Evolutionary conservation across 2,888 invertebrate species (phyloP), one percentile per base, ranked within the genome.

Genomic region (Macrostomum cliftonense): DNA sequence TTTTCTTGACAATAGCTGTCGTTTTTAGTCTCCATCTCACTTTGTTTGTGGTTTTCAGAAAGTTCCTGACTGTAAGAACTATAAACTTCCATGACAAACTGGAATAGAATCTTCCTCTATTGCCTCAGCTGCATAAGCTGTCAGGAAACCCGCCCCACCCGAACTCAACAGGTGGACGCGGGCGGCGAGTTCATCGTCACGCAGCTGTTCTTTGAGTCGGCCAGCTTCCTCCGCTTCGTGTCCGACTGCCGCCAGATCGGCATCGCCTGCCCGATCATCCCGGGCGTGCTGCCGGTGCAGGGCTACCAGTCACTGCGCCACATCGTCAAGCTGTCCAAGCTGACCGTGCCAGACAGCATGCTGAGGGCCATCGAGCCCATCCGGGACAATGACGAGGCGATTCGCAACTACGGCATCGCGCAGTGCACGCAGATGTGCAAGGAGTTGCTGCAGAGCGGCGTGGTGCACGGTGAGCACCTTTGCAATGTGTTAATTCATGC

Each of bases 131-230:
- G n/a, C 28, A 28, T 9, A 9, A 28, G 28, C 28, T 7, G 28
- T 7, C 28, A 7, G 5, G 28, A 28, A 28, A 7, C 9, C 28
- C 28, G 5, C 28, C 28, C 9, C 28, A 28, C 28, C n/a, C n/a
- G n/a, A n/a, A n/a, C n/a, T n/a, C n/a, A n/a, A 9, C 28, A 28
- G 28, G 28, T 84, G 11, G 76, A 80, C 39, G 77, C 77, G 39
- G 88, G 88, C 1, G 85, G 84, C 0, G 79, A 87, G 65, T 83
- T 84, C 58, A 79, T 89, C 51, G 77, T 89, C 54, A 84, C 87
- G 0, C 88, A 89, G 71, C 76, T 85, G 36, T 80, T 83, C 67
- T 87, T 84, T 62, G 77, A 81, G 42, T 70, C 77, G 1, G 71
- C 76, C 21, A 63, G 72, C 0, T 81, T 80, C 58, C 72, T 78